phyloP scores from a whole-genome alignment of 2,797 vertebrate genomes.

The Eremophila alpestris region DNA sequence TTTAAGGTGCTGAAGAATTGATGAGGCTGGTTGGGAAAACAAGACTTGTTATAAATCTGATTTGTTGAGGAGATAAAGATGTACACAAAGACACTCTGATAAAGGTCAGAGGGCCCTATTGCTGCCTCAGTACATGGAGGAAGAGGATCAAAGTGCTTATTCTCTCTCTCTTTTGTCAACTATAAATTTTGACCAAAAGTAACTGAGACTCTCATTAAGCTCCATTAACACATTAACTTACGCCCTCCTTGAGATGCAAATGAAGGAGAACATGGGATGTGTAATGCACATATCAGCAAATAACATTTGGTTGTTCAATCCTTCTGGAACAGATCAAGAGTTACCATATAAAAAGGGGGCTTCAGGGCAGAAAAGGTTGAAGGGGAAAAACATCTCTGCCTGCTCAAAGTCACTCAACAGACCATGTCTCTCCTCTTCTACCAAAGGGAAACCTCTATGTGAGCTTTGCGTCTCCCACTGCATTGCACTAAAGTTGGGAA shows the following conservation, averaged over 20 bases:
- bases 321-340: background rate
- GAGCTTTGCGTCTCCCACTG: background rate
- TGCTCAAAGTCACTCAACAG: background rate
- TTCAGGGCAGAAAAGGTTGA: background rate
- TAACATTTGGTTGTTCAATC: background rate
- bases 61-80: background rate
- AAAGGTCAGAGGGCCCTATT: background rate
- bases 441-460: background rate
- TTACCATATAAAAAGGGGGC: background rate
- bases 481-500: background rate
- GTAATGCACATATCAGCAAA: background rate
- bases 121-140: background rate
- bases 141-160: background rate
- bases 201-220: background rate
- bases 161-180: background rate
- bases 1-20: background rate
- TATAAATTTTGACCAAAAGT: background rate
- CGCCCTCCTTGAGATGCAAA: rapidly evolving
- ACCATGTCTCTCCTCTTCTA: background rate
- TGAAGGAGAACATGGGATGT: background rate
- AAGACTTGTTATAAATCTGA: background rate
- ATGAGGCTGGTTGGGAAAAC: background rate
- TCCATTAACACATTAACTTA: background rate
- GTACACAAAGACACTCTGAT: background rate
- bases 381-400: background rate